These are phyloP conservation scores for Syngnathus rostellatus DNA, from an alignment of 2,797 vertebrate genomes.

Conservation along the genomic window DNA sequence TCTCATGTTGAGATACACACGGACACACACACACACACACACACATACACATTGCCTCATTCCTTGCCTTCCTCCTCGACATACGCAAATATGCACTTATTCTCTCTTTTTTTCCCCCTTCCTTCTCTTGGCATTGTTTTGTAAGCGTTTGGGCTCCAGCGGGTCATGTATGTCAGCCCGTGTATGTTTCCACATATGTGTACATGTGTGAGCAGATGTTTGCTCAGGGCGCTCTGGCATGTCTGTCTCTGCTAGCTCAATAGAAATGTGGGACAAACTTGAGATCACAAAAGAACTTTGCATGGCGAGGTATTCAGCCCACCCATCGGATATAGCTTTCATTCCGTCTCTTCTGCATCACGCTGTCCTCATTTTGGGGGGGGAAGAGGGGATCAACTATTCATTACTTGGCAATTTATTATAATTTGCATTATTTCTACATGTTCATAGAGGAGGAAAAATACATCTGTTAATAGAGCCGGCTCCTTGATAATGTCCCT, in stretches of 20 bases:
- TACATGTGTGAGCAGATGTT: conserved; percentile 69
- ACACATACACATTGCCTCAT: conserved; percentile 14
- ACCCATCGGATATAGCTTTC: conserved; percentile 41
- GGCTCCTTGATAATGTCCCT: conserved; percentile 54
- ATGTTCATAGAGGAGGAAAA: conserved; percentile 66
- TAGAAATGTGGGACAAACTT: conserved; percentile 62
- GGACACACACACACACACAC: conserved; percentile 14
- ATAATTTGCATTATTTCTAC: conserved; percentile 63
- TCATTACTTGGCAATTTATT: conserved; percentile 64
- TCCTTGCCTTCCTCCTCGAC: conserved; percentile 19
- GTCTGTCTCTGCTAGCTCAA: conserved; percentile 58
- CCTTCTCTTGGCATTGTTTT: conserved; percentile 13
- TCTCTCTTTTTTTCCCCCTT: conserved; percentile 13
- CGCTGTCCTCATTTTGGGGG: conserved; percentile 31
- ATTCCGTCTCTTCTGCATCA: conserved; percentile 47
- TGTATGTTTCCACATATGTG: conserved; percentile 73
- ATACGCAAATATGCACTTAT: conserved; percentile 23
- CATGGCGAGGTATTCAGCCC: conserved; percentile 37
- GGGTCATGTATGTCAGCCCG: conserved; percentile 47
- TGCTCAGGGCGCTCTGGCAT: conserved; percentile 58
- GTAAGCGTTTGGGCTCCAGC: conserved; percentile 22
- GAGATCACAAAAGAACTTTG: conserved; percentile 64
- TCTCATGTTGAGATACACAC: conserved; percentile 52
- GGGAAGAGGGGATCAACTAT: conserved; percentile 28
- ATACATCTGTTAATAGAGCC: conserved; percentile 63